Conservation (phyloP, 2,797 vertebrate genomes). For the Lagodon rhomboides region DNA sequence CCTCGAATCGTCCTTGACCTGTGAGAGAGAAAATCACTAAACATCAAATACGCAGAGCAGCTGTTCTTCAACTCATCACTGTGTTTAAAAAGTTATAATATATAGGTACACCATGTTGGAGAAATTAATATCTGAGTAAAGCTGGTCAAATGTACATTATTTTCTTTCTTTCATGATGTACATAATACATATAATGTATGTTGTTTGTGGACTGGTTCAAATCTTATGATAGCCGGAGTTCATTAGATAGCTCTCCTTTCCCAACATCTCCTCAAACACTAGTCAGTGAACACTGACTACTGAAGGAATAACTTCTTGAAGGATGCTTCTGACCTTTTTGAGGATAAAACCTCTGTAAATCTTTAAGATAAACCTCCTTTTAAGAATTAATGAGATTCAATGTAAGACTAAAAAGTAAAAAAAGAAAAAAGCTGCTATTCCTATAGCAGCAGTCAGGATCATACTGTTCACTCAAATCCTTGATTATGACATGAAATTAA, state of each 20-base stretch:
- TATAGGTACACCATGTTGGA: neutral
- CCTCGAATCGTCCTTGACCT: constrained; percentile 35
- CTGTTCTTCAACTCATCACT: constrained; percentile 2
- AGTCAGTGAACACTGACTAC: constrained; percentile 7
- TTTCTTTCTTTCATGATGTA: neutral
- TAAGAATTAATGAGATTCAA: constrained; percentile 70
- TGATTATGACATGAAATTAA: constrained; percentile 66
- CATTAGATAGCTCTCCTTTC: neutral
- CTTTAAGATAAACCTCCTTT: constrained; percentile 59
- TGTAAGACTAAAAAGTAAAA: constrained; percentile 2
- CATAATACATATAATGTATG: neutral
- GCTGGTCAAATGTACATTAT: neutral
- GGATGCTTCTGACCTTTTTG: constrained; percentile 55
- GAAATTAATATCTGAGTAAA: neutral
- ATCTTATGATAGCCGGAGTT: neutral
- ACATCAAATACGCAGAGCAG: neutral
- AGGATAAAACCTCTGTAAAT: constrained; percentile 56
- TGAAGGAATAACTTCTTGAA: constrained; percentile 31
- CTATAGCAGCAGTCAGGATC: constrained; percentile 43
- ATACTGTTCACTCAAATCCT: constrained; percentile 56
- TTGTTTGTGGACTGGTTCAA: neutral
- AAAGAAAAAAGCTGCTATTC: constrained; percentile 31
- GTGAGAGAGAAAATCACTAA: constrained; percentile 20
- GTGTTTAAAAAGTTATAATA: neutral
- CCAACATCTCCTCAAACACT: constrained; percentile 15